Evolutionary conservation across 2,888 invertebrate genomes (phyloP), one percentile per base, ranked within the genome.

Genomic region (Azorinus chamasolen): DNA sequence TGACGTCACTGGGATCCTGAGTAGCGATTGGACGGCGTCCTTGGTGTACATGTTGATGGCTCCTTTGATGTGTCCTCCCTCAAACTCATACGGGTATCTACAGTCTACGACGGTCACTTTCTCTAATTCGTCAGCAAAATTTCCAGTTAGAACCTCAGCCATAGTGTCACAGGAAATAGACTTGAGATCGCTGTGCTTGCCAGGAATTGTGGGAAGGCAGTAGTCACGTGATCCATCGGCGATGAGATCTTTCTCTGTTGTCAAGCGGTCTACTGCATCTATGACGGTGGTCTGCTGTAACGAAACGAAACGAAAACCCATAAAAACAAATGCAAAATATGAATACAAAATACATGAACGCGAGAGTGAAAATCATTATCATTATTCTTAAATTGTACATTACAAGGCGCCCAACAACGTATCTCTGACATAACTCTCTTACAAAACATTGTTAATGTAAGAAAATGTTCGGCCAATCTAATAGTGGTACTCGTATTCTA

Each of bases 141-240:
- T 57, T 22, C 78, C 78, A 20, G 37, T 25, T 12, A 73, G 39
- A 48, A 73, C 64, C 10, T 72, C 69, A 8, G 69, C 53, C 73
- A 72, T 61, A 27, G 62, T 91, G 1, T 85, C 80, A 5, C 86
- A 68, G 16, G 87, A 81, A 73, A 91, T 89, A 41, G 83, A 80
- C 65, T 89, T 89, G 57, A 91, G 82, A 66, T 91, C 91, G 39
- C 81, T 76, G 54, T 90, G 87, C 50, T 87, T 87, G 24, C 87
- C 86, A 14, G 64, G 54, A 48, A 87, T 75, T 37, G 85, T 82
- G 16, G 91, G 91, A 61, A 91, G 79, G 25, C 73, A 77, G 79
- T 85, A 73, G 43, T 59, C 55, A 64, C 73, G 72, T 68, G 78
- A 73, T 45, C 78, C 78, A 25, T 78, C 78, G 39, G 73, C 78